Percentiles rank a stretch among this genome's conserved stretches.
These are phyloP conservation scores for Nomada ruficornis DNA, from an alignment of 2,888 invertebrate genomes.

Conservation along the genomic window DNA sequence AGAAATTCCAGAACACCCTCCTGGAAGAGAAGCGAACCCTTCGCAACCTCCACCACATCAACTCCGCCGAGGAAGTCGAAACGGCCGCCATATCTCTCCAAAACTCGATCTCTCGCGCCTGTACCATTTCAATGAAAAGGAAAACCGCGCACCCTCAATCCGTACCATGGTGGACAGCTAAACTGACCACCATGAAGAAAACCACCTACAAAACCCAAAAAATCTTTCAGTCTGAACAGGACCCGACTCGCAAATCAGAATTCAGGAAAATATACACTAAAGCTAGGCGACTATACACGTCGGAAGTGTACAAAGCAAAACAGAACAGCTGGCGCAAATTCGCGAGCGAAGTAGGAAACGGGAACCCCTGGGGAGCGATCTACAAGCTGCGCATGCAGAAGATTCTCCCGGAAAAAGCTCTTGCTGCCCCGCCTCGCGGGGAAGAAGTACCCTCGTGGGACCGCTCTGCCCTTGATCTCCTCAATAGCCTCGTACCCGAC, in stretches of 20 bases:
- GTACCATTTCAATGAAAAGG: background rate
- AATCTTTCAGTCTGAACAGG: background rate
- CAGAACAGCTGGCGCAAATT: too few species aligned
- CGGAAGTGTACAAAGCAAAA: background rate
- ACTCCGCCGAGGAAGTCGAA: too few species aligned
- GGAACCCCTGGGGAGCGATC: too few species aligned
- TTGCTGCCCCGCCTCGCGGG: background rate
- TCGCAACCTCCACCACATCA: too few species aligned
- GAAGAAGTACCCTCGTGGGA: background rate
- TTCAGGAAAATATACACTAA: background rate
- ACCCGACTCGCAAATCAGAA: background rate
- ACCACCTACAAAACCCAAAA: background rate
- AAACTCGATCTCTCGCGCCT: background rate
- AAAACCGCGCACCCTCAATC: background rate
- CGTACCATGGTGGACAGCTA: background rate
- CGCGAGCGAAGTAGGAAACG: too few species aligned
- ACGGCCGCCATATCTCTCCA: too few species aligned
- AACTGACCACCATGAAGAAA: background rate
- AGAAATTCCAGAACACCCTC: background rate
- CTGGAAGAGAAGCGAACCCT: too few species aligned
- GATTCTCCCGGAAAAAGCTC: background rate
- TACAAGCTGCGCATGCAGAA: background rate
- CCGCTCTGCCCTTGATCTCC: background rate
- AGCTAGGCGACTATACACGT: background rate
- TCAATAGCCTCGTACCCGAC: slow-evolving; percentile 5